A percentile compares a stretch with the other conserved stretches of the same genome.
These are phyloP conservation scores for Ivindomyrus marchei DNA, from an alignment of 2,113 vertebrate genomes.

Conservation along the genomic window DNA sequence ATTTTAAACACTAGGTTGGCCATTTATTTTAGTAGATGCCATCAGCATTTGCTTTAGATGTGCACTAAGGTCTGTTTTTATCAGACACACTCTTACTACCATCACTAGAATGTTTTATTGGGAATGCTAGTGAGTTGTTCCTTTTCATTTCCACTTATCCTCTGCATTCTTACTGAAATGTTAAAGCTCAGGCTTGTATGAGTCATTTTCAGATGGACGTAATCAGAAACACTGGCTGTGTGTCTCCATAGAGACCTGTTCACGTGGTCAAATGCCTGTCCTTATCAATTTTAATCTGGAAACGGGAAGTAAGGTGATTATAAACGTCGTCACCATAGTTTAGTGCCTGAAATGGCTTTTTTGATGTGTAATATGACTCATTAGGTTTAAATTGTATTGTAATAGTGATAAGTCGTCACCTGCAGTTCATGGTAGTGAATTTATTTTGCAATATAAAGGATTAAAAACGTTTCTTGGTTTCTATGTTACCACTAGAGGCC, in stretches of 20 bases:
- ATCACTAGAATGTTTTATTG: neutral
- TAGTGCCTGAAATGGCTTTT: neutral
- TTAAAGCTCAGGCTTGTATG: neutral
- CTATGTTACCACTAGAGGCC: neutral
- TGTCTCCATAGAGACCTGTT: slow-evolving; percentile 11
- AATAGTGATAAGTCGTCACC: neutral
- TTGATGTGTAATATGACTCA: slow-evolving; percentile 1
- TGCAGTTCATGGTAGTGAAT: neutral
- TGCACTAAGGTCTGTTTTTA: neutral
- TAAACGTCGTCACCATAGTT: neutral
- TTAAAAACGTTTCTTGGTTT: neutral
- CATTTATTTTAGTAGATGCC: neutral
- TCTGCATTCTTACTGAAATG: neutral
- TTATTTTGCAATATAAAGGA: neutral
- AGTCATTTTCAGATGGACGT: neutral
- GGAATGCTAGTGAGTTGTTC: neutral
- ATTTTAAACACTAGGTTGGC: neutral
- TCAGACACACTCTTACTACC: neutral
- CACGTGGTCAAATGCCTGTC: neutral
- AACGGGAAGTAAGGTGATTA: neutral
- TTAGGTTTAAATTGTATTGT: neutral
- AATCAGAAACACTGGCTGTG: neutral
- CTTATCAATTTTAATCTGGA: neutral
- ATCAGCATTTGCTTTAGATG: neutral
- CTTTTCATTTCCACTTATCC: neutral